Conservation (phyloP, 2,888 invertebrate species). For the Scaeva pyrastri region DNA sequence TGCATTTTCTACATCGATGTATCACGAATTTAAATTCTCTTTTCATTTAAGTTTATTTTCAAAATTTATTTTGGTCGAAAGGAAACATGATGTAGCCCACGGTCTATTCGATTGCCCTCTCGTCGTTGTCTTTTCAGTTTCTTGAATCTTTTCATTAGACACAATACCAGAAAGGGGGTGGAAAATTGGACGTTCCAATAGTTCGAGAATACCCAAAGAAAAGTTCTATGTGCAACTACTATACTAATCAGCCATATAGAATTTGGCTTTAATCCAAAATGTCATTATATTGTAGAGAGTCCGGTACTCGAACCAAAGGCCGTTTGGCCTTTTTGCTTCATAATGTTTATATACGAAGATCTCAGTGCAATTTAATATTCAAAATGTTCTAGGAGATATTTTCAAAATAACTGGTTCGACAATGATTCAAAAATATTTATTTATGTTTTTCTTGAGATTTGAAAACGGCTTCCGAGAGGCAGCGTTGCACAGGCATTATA, state of each 20-base stretch:
- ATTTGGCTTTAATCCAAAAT: constrained; percentile 51
- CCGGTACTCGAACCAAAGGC: constrained; percentile 7
- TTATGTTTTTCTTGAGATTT: background rate
- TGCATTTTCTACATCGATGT: constrained; percentile 3
- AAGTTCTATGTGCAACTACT: constrained; percentile 16
- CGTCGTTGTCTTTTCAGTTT: constrained; percentile 21
- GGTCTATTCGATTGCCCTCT: constrained; percentile 25
- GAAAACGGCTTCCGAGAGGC: background rate
- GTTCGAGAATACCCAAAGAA: constrained; percentile 4
- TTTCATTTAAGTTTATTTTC: constrained; percentile 28
- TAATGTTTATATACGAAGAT: background rate
- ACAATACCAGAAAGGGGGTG: constrained; percentile 39
- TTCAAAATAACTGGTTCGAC: background rate
- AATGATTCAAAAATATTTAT: background rate
- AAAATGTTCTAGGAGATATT: background rate
- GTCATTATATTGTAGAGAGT: constrained; percentile 19
- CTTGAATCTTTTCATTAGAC: constrained; percentile 31
- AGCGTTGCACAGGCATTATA: background rate
- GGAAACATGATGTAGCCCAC: constrained; percentile 20
- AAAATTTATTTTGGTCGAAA: constrained; percentile 27
- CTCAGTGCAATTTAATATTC: constrained; percentile 7
- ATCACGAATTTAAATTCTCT: background rate
- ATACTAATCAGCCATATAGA: constrained; percentile 20
- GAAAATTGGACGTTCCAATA: constrained; percentile 8
- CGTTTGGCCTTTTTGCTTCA: background rate